These are phyloP conservation scores for Ochotona princeps DNA, from an alignment of 2,113 vertebrate genomes.

Conservation along the genomic window DNA sequence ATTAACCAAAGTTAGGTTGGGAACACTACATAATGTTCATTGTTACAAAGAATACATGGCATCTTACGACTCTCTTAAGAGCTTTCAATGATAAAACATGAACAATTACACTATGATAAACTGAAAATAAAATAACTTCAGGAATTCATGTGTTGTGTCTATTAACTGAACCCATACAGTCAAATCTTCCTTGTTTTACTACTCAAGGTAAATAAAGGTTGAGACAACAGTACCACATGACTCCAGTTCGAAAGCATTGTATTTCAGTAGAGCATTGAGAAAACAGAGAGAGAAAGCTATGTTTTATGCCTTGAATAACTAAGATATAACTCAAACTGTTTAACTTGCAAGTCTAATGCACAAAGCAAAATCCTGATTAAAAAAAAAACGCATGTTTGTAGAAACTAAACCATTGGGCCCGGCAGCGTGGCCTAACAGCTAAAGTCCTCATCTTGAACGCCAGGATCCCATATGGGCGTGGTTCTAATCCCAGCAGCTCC, in stretches of 20 bases:
- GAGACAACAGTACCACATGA: not conserved
- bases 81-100: constrained; percentile 20
- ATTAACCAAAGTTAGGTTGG: constrained; percentile 2
- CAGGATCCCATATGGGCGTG: too few relatives aligned
- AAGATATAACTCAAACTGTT: constrained; percentile 62
- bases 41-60: not conserved
- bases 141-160: not conserved
- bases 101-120: not conserved
- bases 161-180: constrained; percentile 30
- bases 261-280: not conserved
- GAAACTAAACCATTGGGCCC: constrained; percentile 31
- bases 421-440: too few relatives aligned
- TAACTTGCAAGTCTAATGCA: constrained; percentile 50
- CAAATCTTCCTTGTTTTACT: not conserved
- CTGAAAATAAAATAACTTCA: constrained; percentile 35
- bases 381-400: constrained; percentile 63
- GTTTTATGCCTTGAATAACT: constrained; percentile 46
- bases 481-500: too few relatives aligned
- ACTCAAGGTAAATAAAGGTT: not conserved
- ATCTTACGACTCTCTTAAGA: not conserved
- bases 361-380: constrained; percentile 47
- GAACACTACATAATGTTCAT: not conserved
- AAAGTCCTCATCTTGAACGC: too few relatives aligned
- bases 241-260: constrained; percentile 4
- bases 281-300: constrained; percentile 9